Evolutionary conservation across 1,140 invertebrate genomes (phyloP).

Genomic region (Trichonephila clavata): DNA sequence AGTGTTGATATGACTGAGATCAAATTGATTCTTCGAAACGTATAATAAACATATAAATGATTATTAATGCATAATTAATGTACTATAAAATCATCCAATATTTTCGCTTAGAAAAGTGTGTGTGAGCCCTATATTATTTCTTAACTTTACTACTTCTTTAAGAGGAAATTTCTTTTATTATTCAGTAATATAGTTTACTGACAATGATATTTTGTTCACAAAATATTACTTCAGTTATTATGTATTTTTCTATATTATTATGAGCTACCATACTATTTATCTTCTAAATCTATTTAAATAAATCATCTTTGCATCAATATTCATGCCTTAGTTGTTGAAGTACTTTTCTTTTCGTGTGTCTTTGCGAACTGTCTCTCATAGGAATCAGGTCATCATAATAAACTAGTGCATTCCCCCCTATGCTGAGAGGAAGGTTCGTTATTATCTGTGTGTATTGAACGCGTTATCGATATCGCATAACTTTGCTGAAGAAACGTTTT

Average conservation of each 20-base stretch:
- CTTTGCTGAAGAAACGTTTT: constrained; percentile 16
- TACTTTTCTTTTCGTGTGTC: background rate
- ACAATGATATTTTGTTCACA: background rate
- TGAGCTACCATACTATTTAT: background rate
- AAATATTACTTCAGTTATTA: background rate
- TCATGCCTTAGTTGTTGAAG: background rate
- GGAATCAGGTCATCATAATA: background rate
- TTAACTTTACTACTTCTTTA: background rate
- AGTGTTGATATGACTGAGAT: background rate
- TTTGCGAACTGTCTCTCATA: background rate
- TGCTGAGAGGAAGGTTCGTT: background rate
- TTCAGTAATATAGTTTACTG: background rate
- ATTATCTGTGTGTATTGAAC: constrained; percentile 23
- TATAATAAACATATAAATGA: background rate
- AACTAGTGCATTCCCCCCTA: background rate
- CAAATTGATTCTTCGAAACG: background rate
- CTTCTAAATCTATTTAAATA: background rate
- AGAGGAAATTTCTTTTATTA: background rate
- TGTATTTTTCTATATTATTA: background rate
- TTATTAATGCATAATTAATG: background rate
- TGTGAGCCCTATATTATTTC: background rate
- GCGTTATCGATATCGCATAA: constrained; percentile 15
- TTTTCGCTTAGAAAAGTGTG: background rate
- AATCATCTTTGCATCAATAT: background rate
- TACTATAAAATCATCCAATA: background rate